Percentiles rank a stretch among this genome's conserved stretches.
Evolutionary conservation across 2,888 invertebrate genomes (phyloP).

Genomic region (Piscicola geometra): DNA sequence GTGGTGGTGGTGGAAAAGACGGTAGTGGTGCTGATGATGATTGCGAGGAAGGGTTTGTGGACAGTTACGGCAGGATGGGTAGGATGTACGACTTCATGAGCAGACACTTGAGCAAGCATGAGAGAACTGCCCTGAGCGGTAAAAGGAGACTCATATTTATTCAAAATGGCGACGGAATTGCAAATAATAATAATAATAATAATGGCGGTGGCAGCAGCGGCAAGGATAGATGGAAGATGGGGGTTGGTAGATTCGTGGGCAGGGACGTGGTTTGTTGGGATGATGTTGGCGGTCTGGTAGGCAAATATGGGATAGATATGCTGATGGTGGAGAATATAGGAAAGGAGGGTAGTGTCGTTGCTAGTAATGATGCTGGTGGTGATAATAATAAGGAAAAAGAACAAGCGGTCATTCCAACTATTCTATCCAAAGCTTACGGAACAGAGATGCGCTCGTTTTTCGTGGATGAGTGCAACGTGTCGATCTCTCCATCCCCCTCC

Average conservation of each 20-base stretch:
- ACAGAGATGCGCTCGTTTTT: neutral
- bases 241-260: no score
- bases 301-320: no score
- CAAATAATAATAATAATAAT: no score
- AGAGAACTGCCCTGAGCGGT: conserved; percentile 47
- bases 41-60: conserved; percentile 39
- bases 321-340: no score
- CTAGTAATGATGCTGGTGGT: no score
- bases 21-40: conserved; percentile 46
- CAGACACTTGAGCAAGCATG: conserved; percentile 46
- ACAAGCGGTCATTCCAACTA: neutral
- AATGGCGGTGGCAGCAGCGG: no score
- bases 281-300: no score
- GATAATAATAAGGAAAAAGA: neutral
- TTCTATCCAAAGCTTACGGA: neutral
- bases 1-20: conserved; percentile 46
- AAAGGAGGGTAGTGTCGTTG: no score
- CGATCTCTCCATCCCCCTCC: neutral
- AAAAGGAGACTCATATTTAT: conserved; percentile 17
- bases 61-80: conserved; percentile 48
- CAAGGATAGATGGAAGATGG: no score
- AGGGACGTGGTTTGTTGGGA: no score
- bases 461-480: neutral
- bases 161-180: neutral
- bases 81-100: conserved; percentile 48